Percentiles rank a stretch among this genome's conserved stretches.
phyloP scores from a whole-genome alignment of 1,140 invertebrate species.

The Telenomus remus region DNA sequence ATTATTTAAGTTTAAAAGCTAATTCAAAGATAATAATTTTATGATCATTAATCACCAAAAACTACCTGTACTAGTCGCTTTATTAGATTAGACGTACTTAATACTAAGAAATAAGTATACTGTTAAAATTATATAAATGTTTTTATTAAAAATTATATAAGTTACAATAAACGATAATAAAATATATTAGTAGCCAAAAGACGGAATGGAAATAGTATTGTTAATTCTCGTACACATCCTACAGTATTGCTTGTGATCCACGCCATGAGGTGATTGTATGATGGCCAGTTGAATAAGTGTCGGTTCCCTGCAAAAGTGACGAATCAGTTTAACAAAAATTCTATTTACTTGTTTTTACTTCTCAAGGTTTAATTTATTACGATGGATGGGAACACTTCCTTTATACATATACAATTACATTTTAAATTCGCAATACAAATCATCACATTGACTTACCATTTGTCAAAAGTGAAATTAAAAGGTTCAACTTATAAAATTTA shows the following conservation, averaged over 20 bases:
- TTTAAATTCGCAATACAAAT: too few relatives aligned
- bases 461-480: background rate
- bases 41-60: too few relatives aligned
- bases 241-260: conserved; percentile 75
- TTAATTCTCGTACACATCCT: conserved; percentile 61
- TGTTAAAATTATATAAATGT: conserved; percentile 39
- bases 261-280: conserved; percentile 75
- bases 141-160: conserved; percentile 70
- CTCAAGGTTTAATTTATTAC: too few relatives aligned
- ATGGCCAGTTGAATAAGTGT: conserved; percentile 74
- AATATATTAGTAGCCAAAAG: conserved; percentile 71
- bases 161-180: conserved; percentile 72
- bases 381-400: too few relatives aligned
- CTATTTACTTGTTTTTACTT: too few relatives aligned
- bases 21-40: too few relatives aligned
- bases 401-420: too few relatives aligned
- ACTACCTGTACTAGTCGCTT: too few relatives aligned
- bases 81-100: too few relatives aligned
- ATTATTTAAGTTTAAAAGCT: too few relatives aligned
- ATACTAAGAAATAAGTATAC: background rate
- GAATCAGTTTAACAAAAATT: background rate
- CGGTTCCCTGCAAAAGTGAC: conserved; percentile 62
- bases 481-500: too few relatives aligned
- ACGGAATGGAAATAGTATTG: conserved; percentile 65
- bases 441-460: too few relatives aligned